Conservation (phyloP, 2,113 vertebrate genomes). For the Romanogobio albipinnatus region DNA sequence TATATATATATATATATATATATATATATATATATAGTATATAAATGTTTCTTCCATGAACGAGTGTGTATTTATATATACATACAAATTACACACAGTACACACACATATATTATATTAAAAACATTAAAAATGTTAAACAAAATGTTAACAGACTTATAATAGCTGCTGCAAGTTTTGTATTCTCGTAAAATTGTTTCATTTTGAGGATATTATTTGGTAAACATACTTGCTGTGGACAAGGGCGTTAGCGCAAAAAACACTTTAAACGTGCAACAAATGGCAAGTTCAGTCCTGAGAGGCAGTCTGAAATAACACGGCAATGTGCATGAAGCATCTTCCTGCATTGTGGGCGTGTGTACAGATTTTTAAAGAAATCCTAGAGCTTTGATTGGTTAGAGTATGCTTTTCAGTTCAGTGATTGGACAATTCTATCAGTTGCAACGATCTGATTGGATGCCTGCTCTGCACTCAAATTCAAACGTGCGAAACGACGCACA, state of each 20-base stretch:
- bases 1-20: too few relatives aligned
- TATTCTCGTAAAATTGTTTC: background rate
- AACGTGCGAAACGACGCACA: background rate
- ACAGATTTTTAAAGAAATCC: slow-evolving; percentile 31
- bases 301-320: background rate
- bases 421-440: slow-evolving; percentile 40
- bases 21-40: too few relatives aligned
- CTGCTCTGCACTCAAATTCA: slow-evolving; percentile 42
- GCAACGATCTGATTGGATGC: slow-evolving; percentile 40
- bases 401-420: slow-evolving; percentile 26
- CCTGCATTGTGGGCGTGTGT: slow-evolving; percentile 43
- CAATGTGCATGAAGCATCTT: background rate
- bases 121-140: too few relatives aligned
- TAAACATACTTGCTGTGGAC: background rate
- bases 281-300: background rate
- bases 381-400: slow-evolving; percentile 47
- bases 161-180: background rate
- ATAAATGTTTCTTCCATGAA: too few relatives aligned
- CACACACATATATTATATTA: too few relatives aligned
- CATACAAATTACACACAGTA: too few relatives aligned
- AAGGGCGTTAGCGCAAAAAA: background rate
- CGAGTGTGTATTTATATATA: too few relatives aligned
- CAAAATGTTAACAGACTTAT: background rate
- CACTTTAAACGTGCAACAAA: background rate
- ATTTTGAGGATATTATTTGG: background rate